A percentile compares a stretch with the other conserved stretches of the same genome.
Evolutionary conservation across 1,140 invertebrate genomes (phyloP).

Genomic region (Schmidtea mediterranea): DNA sequence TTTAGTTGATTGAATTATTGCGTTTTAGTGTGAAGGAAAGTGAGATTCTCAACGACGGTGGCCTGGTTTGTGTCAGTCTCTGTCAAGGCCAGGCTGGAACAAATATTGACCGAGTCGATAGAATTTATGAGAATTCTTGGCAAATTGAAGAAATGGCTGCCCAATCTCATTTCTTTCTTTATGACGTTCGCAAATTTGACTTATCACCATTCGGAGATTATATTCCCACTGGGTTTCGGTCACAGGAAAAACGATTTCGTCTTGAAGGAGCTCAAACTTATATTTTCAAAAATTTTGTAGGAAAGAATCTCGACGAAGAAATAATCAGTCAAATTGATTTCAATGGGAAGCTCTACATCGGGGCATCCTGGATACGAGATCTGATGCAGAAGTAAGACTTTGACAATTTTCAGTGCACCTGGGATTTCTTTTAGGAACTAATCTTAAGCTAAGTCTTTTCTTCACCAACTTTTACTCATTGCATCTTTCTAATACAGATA

Average conservation of each 20-base stretch:
- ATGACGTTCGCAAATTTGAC: slow-evolving; percentile 25
- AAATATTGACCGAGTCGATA: slow-evolving; percentile 24
- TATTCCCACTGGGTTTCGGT: slow-evolving; percentile 28
- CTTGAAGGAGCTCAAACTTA: slow-evolving; percentile 29
- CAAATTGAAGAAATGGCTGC: slow-evolving; percentile 35
- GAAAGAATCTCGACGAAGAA: too few species aligned
- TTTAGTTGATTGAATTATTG: too few species aligned
- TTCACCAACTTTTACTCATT: too few species aligned
- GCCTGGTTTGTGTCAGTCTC: slow-evolving; percentile 31
- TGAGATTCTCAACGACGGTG: slow-evolving; percentile 19
- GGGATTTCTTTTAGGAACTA: too few species aligned
- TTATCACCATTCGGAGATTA: slow-evolving; percentile 17
- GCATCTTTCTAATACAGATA: too few species aligned
- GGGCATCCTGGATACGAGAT: too few species aligned
- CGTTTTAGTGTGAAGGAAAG: slow-evolving; percentile 15
- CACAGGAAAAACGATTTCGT: slow-evolving; percentile 31
- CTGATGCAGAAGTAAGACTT: too few species aligned
- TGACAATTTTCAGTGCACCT: too few species aligned
- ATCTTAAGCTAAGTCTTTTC: too few species aligned
- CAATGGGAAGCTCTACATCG: too few species aligned
- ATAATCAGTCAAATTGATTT: too few species aligned
- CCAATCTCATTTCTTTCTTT: slow-evolving; percentile 30
- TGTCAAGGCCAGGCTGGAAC: slow-evolving; percentile 39
- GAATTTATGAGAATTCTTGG: slow-evolving; percentile 37
- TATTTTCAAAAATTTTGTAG: slow-evolving; percentile 16